A percentile compares a stretch with the other conserved stretches of the same genome.
These are phyloP conservation scores for Sphaerodactylus townsendi DNA, from an alignment of 2,113 vertebrate genomes.

Conservation along the genomic window DNA sequence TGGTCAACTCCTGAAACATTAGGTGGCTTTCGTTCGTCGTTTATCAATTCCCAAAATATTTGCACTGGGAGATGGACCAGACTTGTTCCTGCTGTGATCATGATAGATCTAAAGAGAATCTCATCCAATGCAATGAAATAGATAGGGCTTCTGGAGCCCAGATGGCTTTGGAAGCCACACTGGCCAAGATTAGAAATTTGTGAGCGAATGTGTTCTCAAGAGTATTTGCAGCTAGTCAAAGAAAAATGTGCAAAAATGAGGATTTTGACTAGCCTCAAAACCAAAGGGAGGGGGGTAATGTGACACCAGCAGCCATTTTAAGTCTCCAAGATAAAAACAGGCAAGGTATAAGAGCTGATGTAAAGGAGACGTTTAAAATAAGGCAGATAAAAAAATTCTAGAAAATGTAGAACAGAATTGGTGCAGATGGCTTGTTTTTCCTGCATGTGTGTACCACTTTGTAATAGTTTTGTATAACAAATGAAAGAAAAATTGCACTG, in stretches of 20 bases:
- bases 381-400: slow-evolving; percentile 37
- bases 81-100: slow-evolving; percentile 44
- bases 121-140: slow-evolving; percentile 54
- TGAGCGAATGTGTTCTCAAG: slow-evolving; percentile 55
- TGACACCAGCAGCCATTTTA: slow-evolving; percentile 62
- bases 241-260: slow-evolving; percentile 13
- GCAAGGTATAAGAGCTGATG: slow-evolving; percentile 60
- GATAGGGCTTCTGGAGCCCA: not conserved
- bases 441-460: slow-evolving; percentile 29
- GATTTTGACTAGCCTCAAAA: slow-evolving; percentile 27
- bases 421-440: slow-evolving; percentile 50
- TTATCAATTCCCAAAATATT: slow-evolving; percentile 58
- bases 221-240: slow-evolving; percentile 50
- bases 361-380: slow-evolving; percentile 56
- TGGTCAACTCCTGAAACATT: slow-evolving; percentile 62
- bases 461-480: slow-evolving; percentile 16
- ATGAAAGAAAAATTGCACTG: not conserved
- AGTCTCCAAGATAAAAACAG: slow-evolving; percentile 58
- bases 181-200: slow-evolving; percentile 56
- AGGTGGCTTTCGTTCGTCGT: slow-evolving; percentile 43
- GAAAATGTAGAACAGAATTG: slow-evolving; percentile 51
- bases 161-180: slow-evolving; percentile 38
- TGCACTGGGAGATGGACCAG: slow-evolving; percentile 61
- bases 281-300: not conserved
- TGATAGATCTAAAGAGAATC: slow-evolving; percentile 61